Percentiles rank a stretch among this genome's conserved stretches.
phyloP scores from a whole-genome alignment of 2,113 vertebrate species.

The Megalops atlanticus region DNA sequence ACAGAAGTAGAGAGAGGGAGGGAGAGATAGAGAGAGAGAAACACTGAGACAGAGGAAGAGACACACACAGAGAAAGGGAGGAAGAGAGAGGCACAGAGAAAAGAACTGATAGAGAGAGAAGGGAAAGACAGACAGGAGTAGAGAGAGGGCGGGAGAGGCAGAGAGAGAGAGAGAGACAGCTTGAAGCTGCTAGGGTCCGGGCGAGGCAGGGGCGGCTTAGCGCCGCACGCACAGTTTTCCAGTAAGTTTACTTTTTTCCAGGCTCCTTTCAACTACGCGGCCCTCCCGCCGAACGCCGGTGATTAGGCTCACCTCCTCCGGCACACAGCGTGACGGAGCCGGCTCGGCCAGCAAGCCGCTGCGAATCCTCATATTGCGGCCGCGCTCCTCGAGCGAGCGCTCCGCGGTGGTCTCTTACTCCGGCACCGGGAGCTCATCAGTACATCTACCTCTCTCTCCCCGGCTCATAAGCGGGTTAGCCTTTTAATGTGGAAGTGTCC shows the following conservation, averaged over 20 bases:
- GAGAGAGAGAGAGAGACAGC: background rate
- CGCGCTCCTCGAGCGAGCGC: background rate
- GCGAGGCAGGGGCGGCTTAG: background rate
- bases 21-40: background rate
- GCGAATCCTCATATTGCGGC: background rate
- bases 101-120: no score
- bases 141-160: background rate
- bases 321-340: background rate
- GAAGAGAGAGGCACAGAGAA: background rate
- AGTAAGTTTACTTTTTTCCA: background rate
- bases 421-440: background rate
- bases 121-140: no score
- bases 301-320: background rate
- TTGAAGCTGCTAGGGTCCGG: background rate
- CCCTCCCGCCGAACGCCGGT: background rate
- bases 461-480: background rate
- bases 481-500: background rate
- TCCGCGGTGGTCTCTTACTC: background rate
- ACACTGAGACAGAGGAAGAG: background rate
- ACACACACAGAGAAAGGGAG: background rate
- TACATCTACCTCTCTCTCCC: background rate
- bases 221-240: background rate
- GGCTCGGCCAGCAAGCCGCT: background rate
- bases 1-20: background rate
- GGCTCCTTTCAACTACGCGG: slow-evolving; percentile 16